Conservation (phyloP, 1,140 invertebrate species). For the Drosophila leontia region DNA sequence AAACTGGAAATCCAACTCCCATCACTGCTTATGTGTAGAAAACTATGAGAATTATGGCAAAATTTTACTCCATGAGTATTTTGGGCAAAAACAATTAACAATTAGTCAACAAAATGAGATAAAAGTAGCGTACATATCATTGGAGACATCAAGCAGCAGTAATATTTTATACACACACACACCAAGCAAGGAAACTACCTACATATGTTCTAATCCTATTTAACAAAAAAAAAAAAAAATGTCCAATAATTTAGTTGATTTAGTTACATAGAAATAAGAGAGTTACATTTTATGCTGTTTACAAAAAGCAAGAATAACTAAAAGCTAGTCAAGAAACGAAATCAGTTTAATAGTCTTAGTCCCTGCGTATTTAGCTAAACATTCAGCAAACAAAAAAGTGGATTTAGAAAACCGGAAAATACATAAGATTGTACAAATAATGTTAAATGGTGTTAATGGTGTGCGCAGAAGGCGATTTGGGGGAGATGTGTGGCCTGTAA, state of each 20-base stretch:
- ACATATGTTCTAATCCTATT: slow-evolving; percentile 64
- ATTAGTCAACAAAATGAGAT: slow-evolving; percentile 9
- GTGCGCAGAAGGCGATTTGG: slow-evolving; percentile 5
- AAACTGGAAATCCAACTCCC: neutral
- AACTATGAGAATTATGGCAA: slow-evolving; percentile 30
- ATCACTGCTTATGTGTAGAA: slow-evolving; percentile 25
- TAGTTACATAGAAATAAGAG: slow-evolving; percentile 37
- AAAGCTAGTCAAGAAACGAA: slow-evolving; percentile 61
- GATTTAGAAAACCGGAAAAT: slow-evolving; percentile 18
- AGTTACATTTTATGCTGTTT: slow-evolving; percentile 79
- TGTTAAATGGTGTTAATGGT: slow-evolving; percentile 25
- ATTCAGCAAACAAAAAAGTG: slow-evolving; percentile 11
- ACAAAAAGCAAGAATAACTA: slow-evolving; percentile 64
- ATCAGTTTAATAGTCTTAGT: slow-evolving; percentile 40
- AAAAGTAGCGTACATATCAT: slow-evolving; percentile 51
- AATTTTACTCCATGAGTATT: slow-evolving; percentile 54
- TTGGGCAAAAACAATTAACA: slow-evolving; percentile 18
- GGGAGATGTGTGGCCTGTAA: neutral
- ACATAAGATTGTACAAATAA: slow-evolving; percentile 42
- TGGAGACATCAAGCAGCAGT: slow-evolving; percentile 25
- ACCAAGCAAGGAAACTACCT: slow-evolving; percentile 30
- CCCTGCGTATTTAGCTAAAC: slow-evolving; percentile 28
- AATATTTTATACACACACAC: slow-evolving; percentile 21
- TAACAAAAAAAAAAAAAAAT: slow-evolving; percentile 17
- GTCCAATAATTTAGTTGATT: slow-evolving; percentile 73